Evolutionary conservation across 2,888 invertebrate species (phyloP), one percentile per base, ranked within the genome.

Genomic region (Chelonus formosanus): DNA sequence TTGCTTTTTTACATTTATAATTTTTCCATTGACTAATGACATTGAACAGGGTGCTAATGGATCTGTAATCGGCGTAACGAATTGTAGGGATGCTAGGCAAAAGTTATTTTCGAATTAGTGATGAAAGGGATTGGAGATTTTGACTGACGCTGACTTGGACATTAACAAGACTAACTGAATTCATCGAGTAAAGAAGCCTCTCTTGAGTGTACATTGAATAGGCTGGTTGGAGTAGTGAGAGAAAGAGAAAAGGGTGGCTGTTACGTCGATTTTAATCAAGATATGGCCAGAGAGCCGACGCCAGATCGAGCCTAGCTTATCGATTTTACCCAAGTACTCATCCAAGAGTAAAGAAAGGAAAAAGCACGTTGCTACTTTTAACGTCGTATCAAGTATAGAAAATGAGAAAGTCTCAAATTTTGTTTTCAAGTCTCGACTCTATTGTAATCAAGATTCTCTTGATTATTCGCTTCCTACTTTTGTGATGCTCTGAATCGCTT

Each of bases 231-330:
- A 62, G 44, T 43, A 58, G 45, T 32, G 47, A 50, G 44, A 34
- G 44, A 34, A 34, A 57, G 43, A 53, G 48, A 53, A 56, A 36
- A 20, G 55, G 43, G 53, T 48, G 70, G 71, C 70, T 69, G 72
- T 65, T 68, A 80, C 75, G 78, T 80, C 82, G 83, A 83, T 83
- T 83, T 83, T 83, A 83, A 83, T 83, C 83, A 83, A 83, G 83
- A 83, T 83, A 83, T 82, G 82, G 82, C 79, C 81, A 78, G 80
- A 76, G 43, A 79, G 76, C 78, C 74, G 74, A 75, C 75, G 73
- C 70, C 76, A 76, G 82, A 82, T 82, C 80, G 80, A 80, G 77
- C 76, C 79, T 77, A 71, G 74, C 75, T 78, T 83, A 83, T 83
- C 81, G 83, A 83, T 83, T 83, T 83, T 80, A n/a, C 78, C 76